Evolutionary conservation across 2,113 vertebrate genomes (phyloP), one percentile per base, ranked within the genome.

Genomic region (Nannobrachium achirus): DNA sequence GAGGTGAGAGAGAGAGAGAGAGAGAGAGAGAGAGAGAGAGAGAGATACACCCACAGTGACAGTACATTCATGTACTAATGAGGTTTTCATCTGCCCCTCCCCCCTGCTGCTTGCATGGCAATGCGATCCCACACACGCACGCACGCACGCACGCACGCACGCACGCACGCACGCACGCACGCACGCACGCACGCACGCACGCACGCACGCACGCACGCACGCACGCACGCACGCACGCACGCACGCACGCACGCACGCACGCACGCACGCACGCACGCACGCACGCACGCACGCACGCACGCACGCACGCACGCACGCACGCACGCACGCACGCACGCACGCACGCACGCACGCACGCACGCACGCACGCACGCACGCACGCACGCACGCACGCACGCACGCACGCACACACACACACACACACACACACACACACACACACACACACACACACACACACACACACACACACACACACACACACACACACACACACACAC

Each of bases 11-110:
- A 61, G 14, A 33, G 16, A 46, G 62, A 60, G 10, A 49, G 55
- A 73, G 76, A 71, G 71, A 73, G 39, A 50, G 57, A 20, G 39
- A 55, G 42, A 49, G 8, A 49, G 18, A 71, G 50, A 45, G 16
- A 33, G 25, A 33, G 25, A 3, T 33, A 33, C 25, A 33, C 25
- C 25, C 25, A 33, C 25, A 33, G 25, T 33, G 25, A 33, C 25
- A 33, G 25, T 5, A 33, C 25, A 33, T 5, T 33, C 25, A 33
- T 33, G 25, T 33, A 45, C 58, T 68, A 73, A 82, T 60, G 63
- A 55, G 11, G 73, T 33, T 76, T 74, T 64, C 61, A 73, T 49
- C 49, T 63, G 38, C 15, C 25, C 25, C 25, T 65, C 41, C 33
- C 2, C 16, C 9, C 33, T 8, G 18, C 44, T 60, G 20, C 40